Evolutionary conservation across 1,140 invertebrate species (phyloP).

Genomic region (Tetramorium simillimum): DNA sequence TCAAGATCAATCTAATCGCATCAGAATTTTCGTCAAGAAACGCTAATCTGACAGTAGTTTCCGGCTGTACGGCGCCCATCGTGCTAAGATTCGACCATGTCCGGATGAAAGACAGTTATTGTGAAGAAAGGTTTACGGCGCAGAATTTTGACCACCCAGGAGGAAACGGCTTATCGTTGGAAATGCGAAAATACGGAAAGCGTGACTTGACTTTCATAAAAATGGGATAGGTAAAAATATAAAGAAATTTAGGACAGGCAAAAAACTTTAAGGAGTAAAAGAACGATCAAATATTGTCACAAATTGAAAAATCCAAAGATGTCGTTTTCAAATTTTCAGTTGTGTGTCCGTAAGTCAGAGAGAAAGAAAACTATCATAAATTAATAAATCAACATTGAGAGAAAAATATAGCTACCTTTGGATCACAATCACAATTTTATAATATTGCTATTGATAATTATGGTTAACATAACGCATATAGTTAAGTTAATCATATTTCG

Average conservation of each 20-base stretch:
- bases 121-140: slow-evolving; percentile 59
- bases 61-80: slow-evolving; percentile 32
- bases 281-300: background rate
- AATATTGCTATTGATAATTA: too few species aligned
- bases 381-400: background rate
- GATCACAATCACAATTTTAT: too few species aligned
- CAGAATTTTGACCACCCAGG: slow-evolving; percentile 77
- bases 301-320: background rate
- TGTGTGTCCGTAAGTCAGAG: background rate
- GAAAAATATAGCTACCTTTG: too few species aligned
- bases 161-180: slow-evolving; percentile 81
- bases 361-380: background rate
- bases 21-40: background rate
- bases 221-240: background rate
- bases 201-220: slow-evolving; percentile 78
- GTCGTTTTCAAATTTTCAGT: background rate
- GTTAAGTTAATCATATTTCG: too few species aligned
- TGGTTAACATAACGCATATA: too few species aligned
- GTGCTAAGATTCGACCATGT: slow-evolving; percentile 59
- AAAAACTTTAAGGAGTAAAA: background rate
- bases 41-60: slow-evolving; percentile 16
- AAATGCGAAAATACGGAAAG: slow-evolving; percentile 82
- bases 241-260: background rate
- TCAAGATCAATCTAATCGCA: background rate
- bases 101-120: slow-evolving; percentile 75